Percentiles rank a stretch among this genome's conserved stretches.
Evolutionary conservation across 2,797 vertebrate genomes (phyloP).

Genomic region (Hydrocynus forskahlii): DNA sequence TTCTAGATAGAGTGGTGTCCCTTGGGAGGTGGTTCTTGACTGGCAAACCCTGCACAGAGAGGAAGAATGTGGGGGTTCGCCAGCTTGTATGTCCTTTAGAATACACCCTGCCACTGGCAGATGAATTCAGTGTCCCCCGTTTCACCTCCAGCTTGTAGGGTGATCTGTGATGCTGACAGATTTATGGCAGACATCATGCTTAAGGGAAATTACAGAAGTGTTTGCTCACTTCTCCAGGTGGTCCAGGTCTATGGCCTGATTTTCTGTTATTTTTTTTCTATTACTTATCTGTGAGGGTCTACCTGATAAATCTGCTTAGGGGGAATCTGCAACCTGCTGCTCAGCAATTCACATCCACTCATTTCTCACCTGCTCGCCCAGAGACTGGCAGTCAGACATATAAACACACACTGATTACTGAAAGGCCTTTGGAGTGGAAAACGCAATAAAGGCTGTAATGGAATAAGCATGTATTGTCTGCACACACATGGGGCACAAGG

Average conservation of each 20-base stretch:
- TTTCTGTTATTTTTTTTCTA: conserved; percentile 13
- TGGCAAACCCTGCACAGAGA: too few relatives aligned
- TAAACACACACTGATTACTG: conserved; percentile 49
- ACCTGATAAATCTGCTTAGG: conserved; percentile 6
- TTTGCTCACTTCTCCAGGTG: background rate
- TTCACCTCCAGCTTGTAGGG: background rate
- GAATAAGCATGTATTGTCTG: background rate
- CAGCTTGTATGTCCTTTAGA: too few relatives aligned
- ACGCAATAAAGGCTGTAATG: conserved; percentile 20
- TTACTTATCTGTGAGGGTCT: background rate
- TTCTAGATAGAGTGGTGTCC: too few relatives aligned
- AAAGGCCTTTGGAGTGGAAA: conserved; percentile 39
- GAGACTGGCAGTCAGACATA: conserved; percentile 40
- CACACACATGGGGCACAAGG: background rate
- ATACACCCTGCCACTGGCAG: too few relatives aligned
- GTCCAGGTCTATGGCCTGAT: background rate
- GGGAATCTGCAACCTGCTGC: conserved; percentile 28
- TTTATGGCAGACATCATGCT: background rate
- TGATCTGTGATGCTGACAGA: background rate
- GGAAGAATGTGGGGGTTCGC: too few relatives aligned
- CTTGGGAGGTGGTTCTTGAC: too few relatives aligned
- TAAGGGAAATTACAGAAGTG: conserved; percentile 24
- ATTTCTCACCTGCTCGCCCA: conserved; percentile 1
- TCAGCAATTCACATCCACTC: conserved; percentile 26
- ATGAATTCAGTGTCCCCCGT: background rate